Evolutionary conservation across 2,113 vertebrate species (phyloP), one percentile per base, ranked within the genome.

Genomic region (Caranx ignobilis): DNA sequence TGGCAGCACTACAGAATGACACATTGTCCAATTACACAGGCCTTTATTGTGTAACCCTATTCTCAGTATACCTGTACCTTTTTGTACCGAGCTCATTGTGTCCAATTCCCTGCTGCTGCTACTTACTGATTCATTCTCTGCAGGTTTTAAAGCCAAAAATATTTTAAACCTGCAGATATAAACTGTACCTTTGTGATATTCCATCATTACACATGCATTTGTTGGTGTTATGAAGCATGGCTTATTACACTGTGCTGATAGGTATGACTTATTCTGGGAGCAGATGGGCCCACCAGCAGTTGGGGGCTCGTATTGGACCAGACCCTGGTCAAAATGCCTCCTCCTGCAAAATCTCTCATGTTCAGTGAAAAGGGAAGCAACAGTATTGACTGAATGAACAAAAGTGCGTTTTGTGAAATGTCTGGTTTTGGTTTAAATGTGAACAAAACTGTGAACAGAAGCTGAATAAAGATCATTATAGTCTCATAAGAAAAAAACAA

Each of bases 1-100:
- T 94, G 92, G 92, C 92, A 89, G 83, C 70, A 59, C 77, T 77
- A 71, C 90, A 88, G 73, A 88, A 88, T 88, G 87, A 90, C 92
- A 92, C 89, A 89, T 83, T 85, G 79, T 89, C 84, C 89, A 59
- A 75, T 84, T 85, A 87, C 77, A 74, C 68, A 77, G 70, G 80
- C 81, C 75, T 91, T 86, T 75, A 91, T 90, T 87, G 75, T 88
- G 81, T 83, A 83, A 83, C 85, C 41, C 61, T 78, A 79, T 77
- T 79, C 75, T 67, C 62, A 21, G 26, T 72, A 21, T 79, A 83
- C 67, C 76, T 88, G 77, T 81, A 83, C 68, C 60, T 77, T 87
- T 87, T 87, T 77, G 39, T n/a, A 50, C 70, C 45, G 56, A 60
- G 35, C 71, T 68, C 56, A 48, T 7, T 6, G 1, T 43, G 41